These are phyloP conservation scores for Lasioglossum albipes DNA, from an alignment of 1,140 invertebrate genomes.

Conservation along the genomic window DNA sequence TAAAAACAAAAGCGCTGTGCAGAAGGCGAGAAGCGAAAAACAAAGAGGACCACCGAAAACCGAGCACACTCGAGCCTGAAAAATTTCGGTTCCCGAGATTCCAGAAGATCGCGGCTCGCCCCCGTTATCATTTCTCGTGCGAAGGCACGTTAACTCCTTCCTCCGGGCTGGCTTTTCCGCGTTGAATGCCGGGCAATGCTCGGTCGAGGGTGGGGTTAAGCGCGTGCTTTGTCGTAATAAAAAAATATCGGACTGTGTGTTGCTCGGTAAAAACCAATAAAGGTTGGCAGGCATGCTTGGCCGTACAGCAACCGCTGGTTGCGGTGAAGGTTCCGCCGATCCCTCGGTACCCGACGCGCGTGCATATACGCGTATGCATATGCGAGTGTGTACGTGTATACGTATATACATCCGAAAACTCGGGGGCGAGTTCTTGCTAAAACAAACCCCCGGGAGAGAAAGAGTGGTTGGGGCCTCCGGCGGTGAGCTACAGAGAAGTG, in stretches of 20 bases:
- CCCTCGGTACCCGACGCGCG: slow-evolving; percentile 21
- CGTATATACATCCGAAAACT: slow-evolving; percentile 52
- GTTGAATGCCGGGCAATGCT: slow-evolving; percentile 64
- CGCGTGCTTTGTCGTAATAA: slow-evolving; percentile 68
- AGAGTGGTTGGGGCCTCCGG: slow-evolving; percentile 58
- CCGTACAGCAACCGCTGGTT: slow-evolving; percentile 71
- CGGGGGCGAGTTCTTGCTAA: slow-evolving; percentile 75
- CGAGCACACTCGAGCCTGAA: neutral
- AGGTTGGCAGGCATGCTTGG: slow-evolving; percentile 74
- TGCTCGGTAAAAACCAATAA: slow-evolving; percentile 79
- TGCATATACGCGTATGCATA: neutral
- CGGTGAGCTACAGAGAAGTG: slow-evolving; percentile 73
- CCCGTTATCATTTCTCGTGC: slow-evolving; percentile 42
- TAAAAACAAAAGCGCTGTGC: too few species aligned
- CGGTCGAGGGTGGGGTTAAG: slow-evolving; percentile 54
- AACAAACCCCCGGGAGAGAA: slow-evolving; percentile 72
- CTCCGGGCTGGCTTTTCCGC: slow-evolving; percentile 53
- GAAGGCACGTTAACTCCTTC: slow-evolving; percentile 65
- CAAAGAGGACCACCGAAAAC: neutral
- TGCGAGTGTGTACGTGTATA: slow-evolving; percentile 25
- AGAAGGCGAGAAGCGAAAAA: too few species aligned
- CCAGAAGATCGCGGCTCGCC: slow-evolving; percentile 1
- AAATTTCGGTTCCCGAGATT: neutral
- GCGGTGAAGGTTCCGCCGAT: slow-evolving; percentile 71
- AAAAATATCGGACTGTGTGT: slow-evolving; percentile 71